A percentile compares a stretch with the other conserved stretches of the same genome.
Conservation (phyloP, 2,797 vertebrate species). For the Borostomias antarcticus region DNA sequence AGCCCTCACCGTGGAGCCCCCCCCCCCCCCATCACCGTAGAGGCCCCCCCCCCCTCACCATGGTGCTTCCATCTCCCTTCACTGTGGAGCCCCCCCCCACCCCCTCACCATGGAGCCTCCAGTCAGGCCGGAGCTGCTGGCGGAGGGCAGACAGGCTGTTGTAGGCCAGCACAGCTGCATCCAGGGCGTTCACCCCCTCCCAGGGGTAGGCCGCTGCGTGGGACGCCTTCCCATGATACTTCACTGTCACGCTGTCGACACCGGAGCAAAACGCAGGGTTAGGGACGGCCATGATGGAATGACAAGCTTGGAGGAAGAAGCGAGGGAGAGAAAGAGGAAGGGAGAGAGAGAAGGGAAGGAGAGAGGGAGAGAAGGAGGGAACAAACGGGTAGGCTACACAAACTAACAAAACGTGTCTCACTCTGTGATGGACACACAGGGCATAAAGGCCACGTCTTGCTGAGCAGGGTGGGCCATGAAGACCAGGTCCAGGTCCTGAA, state of each 20-base stretch:
- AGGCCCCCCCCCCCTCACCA: constrained; percentile 59
- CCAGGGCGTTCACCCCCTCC: constrained; percentile 90
- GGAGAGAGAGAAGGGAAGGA: too few species aligned
- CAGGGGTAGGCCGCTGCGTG: constrained; percentile 89
- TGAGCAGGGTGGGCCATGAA: constrained; percentile 94
- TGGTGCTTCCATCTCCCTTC: constrained; percentile 91
- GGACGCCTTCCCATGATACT: constrained; percentile 87
- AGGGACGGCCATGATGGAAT: neutral
- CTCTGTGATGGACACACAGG: constrained; percentile 78
- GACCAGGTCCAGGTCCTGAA: constrained; percentile 82
- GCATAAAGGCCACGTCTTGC: constrained; percentile 80
- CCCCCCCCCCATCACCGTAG: neutral
- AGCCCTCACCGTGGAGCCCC: constrained; percentile 73
- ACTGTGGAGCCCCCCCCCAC: neutral
- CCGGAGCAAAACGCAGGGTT: constrained; percentile 18
- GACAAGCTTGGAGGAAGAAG: too few species aligned
- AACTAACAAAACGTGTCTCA: constrained; percentile 62
- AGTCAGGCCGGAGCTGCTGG: constrained; percentile 89
- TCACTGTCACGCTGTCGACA: constrained; percentile 82
- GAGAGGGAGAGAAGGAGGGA: too few species aligned
- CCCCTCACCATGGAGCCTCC: constrained; percentile 84
- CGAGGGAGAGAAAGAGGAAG: too few species aligned
- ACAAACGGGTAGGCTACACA: neutral
- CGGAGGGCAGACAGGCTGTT: constrained; percentile 88
- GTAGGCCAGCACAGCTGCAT: constrained; percentile 91